A percentile compares a stretch with the other conserved stretches of the same genome.
Evolutionary conservation across 64 coral and sea anemone species (phyloP).

Genomic region (Montipora capricornis): DNA sequence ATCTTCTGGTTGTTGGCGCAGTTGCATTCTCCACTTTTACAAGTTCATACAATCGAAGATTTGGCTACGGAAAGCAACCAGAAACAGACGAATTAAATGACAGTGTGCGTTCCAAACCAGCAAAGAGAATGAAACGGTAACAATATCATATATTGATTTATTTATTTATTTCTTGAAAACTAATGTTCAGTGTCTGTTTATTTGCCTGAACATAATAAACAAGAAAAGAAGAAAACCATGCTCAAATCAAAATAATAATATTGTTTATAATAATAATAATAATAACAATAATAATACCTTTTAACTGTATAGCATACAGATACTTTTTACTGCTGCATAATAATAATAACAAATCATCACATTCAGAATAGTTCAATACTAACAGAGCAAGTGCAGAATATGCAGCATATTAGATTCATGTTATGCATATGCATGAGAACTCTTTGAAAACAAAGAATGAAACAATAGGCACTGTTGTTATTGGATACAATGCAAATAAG

Average conservation of each 20-base stretch:
- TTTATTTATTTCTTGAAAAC: not conserved
- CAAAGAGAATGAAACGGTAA: slow-evolving; percentile 1
- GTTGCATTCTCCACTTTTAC: slow-evolving; percentile 34
- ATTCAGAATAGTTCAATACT: not conserved
- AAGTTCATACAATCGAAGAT: slow-evolving; percentile 37
- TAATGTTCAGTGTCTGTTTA: not conserved
- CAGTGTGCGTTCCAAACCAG: slow-evolving; percentile 1
- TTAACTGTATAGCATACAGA: not conserved
- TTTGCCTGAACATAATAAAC: not conserved
- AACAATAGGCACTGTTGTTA: not conserved
- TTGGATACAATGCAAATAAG: not conserved
- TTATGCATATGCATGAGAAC: not conserved
- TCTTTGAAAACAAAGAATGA: not conserved
- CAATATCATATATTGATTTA: not conserved
- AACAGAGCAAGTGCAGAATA: not conserved
- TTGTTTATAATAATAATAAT: slow-evolving; percentile 1
- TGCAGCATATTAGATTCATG: not conserved
- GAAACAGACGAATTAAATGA: not conserved
- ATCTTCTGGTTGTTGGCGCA: slow-evolving; percentile 51
- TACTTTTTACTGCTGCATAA: not conserved
- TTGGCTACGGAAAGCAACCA: not conserved
- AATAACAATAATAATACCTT: not conserved
- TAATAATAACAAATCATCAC: not conserved
- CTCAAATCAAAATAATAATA: not conserved
- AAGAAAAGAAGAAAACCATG: not conserved